A percentile compares a stretch with the other conserved stretches of the same genome.
phyloP scores from a whole-genome alignment of 2,888 invertebrate genomes.

The Ganaspis brasiliensis region DNA sequence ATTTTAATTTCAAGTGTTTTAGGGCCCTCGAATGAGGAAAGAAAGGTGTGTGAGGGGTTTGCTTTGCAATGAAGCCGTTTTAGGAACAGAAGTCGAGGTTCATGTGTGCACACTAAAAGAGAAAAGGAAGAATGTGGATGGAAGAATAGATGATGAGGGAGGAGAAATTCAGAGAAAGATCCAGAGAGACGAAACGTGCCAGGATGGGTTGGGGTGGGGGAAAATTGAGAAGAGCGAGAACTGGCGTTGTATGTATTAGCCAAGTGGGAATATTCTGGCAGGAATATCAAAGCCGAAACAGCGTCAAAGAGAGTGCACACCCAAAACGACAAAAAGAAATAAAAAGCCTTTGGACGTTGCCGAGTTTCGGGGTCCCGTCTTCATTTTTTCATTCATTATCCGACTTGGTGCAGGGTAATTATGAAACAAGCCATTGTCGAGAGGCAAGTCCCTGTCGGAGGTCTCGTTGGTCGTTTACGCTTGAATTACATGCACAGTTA shows the following conservation, averaged over 20 bases:
- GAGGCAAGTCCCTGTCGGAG: slow-evolving; percentile 42
- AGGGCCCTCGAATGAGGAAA: neutral
- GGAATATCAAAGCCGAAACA: slow-evolving; percentile 76
- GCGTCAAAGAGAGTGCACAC: slow-evolving; percentile 71
- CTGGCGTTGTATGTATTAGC: slow-evolving; percentile 52
- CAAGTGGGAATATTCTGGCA: slow-evolving; percentile 76
- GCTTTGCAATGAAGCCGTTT: slow-evolving; percentile 40
- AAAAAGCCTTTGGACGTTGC: slow-evolving; percentile 67
- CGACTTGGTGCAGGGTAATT: slow-evolving; percentile 38
- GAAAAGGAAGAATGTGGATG: slow-evolving; percentile 49
- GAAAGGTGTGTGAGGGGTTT: slow-evolving; percentile 22
- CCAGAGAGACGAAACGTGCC: slow-evolving; percentile 31
- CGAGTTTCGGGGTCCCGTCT: slow-evolving; percentile 64
- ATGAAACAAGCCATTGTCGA: slow-evolving; percentile 43
- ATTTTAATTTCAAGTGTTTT: slow-evolving; percentile 35
- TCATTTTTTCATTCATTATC: slow-evolving; percentile 43
- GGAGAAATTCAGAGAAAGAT: slow-evolving; percentile 47
- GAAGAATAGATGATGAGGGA: slow-evolving; percentile 46
- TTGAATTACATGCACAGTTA: slow-evolving; percentile 42
- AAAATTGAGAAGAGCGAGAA: slow-evolving; percentile 43
- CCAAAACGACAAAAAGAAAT: slow-evolving; percentile 48
- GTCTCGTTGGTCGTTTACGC: slow-evolving; percentile 41
- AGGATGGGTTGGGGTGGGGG: slow-evolving; percentile 34
- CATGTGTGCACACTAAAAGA: slow-evolving; percentile 11
- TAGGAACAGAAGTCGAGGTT: slow-evolving; percentile 33